Evolutionary conservation across 2,888 invertebrate species (phyloP).

Genomic region (Sycophila texana): DNA sequence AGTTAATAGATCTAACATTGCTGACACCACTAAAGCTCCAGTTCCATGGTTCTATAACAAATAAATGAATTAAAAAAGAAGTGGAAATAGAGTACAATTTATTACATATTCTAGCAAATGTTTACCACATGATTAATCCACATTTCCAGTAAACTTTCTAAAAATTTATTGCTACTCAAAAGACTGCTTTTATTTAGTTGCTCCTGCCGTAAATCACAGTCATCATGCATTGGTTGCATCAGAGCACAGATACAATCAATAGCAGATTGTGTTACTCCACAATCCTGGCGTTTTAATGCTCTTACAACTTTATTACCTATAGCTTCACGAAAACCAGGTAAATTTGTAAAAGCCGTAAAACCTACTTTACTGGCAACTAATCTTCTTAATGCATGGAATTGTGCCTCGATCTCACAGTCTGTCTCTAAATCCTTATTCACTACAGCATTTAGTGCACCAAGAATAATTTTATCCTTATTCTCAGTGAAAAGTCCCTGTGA

Average conservation of each 20-base stretch:
- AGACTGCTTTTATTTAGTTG: conserved; percentile 98
- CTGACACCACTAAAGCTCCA: conserved; percentile 96
- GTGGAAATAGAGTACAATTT: not conserved
- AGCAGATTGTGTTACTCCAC: conserved; percentile 95
- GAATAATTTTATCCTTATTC: conserved; percentile 98
- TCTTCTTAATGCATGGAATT: conserved; percentile 95
- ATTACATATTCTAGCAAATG: conserved; percentile 59
- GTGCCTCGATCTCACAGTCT: conserved; percentile 90
- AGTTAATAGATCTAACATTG: conserved; percentile 98
- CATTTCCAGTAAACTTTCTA: conserved; percentile 95
- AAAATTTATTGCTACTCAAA: conserved; percentile 91
- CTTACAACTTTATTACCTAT: conserved; percentile 94
- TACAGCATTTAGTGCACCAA: conserved; percentile 90
- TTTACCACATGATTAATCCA: conserved; percentile 95
- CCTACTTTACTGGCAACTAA: conserved; percentile 98
- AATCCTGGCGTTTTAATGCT: conserved; percentile 90
- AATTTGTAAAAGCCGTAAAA: conserved; percentile 94
- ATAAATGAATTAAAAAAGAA: not conserved
- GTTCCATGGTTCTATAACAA: conserved; percentile 87
- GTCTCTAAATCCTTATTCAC: conserved; percentile 82
- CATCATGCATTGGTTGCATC: conserved; percentile 98
- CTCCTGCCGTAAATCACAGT: conserved; percentile 97
- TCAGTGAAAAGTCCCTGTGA: conserved; percentile 95
- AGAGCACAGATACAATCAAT: conserved; percentile 98
- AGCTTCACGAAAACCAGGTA: conserved; percentile 95